phyloP scores from a whole-genome alignment of 2,113 vertebrate species.

The Heptranchias perlo region DNA sequence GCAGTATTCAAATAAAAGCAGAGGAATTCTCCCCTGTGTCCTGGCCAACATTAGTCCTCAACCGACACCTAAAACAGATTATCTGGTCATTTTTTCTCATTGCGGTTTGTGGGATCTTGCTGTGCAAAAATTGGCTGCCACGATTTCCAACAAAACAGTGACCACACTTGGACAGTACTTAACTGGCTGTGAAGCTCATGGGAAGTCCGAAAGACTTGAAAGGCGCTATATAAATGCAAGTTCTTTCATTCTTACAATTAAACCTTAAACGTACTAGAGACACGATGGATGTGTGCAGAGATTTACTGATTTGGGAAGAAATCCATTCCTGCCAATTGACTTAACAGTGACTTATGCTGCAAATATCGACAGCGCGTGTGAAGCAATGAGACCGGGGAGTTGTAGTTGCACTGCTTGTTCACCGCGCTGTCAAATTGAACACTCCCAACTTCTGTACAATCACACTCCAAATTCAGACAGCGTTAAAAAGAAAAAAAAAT shows the following conservation, averaged over 20 bases:
- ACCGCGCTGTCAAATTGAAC: neutral
- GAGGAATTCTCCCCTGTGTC: neutral
- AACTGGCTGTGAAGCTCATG: neutral
- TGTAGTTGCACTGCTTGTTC: neutral
- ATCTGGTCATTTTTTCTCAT: neutral
- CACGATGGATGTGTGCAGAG: neutral
- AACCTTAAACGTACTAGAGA: neutral
- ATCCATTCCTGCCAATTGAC: neutral
- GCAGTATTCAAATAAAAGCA: neutral
- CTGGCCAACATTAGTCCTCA: neutral
- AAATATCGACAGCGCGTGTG: neutral
- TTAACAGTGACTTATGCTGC: neutral
- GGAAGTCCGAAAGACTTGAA: too few relatives aligned
- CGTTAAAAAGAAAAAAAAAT: too few relatives aligned
- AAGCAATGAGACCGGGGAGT: neutral
- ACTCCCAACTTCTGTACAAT: neutral
- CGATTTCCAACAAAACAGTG: neutral
- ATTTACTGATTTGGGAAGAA: constrained; percentile 12
- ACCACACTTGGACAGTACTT: neutral
- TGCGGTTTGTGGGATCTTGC: neutral
- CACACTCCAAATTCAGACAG: neutral
- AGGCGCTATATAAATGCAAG: too few relatives aligned
- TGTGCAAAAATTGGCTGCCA: neutral
- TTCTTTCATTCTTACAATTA: neutral
- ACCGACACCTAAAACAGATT: neutral